phyloP scores from a whole-genome alignment of 2,113 vertebrate species.

The Gnathonemus echidnorhynchus region DNA sequence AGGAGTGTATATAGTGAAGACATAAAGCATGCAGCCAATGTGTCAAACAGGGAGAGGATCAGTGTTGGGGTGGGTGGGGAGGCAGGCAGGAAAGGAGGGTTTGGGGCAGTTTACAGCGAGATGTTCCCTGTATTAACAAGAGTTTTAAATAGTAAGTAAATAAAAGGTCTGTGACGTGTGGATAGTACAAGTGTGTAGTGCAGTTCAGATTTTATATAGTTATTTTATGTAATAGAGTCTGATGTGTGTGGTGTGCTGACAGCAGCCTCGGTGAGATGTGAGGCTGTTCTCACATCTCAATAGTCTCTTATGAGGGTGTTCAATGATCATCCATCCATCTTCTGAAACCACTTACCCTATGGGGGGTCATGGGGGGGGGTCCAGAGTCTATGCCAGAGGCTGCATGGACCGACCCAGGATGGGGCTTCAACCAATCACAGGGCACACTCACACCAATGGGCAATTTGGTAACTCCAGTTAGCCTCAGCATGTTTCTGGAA shows the following conservation, averaged over 20 bases:
- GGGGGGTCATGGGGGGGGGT: no score
- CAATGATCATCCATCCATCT: not conserved
- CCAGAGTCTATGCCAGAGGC: no score
- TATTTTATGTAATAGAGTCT: not conserved
- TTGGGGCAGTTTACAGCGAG: not conserved
- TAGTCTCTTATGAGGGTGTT: not conserved
- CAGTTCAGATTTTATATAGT: not conserved
- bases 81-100: not conserved
- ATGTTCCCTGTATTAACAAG: not conserved
- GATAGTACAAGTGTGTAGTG: not conserved
- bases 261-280: not conserved
- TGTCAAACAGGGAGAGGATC: not conserved
- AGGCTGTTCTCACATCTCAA: not conserved
- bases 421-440: no score
- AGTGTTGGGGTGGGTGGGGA: not conserved
- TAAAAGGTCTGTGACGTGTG: not conserved
- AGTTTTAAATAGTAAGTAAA: not conserved
- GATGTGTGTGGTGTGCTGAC: not conserved
- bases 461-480: no score
- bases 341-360: no score
- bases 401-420: no score
- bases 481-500: no score
- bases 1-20: not conserved
- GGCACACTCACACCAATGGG: no score
- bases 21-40: not conserved